Evolutionary conservation across 1,140 invertebrate species (phyloP).

Genomic region (Pseudomyrmex dendroicus): DNA sequence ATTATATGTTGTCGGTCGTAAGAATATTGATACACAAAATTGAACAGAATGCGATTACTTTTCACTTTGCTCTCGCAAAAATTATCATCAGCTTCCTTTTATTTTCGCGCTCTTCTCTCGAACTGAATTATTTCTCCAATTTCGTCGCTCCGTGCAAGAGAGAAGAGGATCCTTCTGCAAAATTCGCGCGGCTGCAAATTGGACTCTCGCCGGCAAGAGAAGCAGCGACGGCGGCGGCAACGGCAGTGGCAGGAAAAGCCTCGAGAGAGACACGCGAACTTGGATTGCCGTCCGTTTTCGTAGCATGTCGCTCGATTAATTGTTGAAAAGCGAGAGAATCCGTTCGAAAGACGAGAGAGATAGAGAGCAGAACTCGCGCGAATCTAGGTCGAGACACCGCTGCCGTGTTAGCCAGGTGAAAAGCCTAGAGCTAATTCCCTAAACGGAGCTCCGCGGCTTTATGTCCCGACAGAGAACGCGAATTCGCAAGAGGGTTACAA

Average conservation of each 20-base stretch:
- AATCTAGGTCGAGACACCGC: constrained; percentile 35
- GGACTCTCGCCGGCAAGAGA: neutral
- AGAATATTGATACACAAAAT: neutral
- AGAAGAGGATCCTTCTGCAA: neutral
- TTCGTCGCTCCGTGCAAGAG: constrained; percentile 3
- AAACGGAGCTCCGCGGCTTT: constrained; percentile 27
- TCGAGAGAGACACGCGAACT: neutral
- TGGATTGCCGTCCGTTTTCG: constrained; percentile 27
- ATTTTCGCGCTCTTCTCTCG: neutral
- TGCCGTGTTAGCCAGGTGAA: neutral
- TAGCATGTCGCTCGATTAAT: constrained; percentile 45
- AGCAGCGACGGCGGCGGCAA: too few species aligned
- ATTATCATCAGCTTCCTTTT: neutral
- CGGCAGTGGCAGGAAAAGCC: neutral
- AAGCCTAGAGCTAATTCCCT: constrained; percentile 44
- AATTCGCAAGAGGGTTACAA: neutral
- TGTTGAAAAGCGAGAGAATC: constrained; percentile 25
- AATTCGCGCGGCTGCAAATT: constrained; percentile 14
- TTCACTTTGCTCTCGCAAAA: neutral
- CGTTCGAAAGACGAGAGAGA: neutral
- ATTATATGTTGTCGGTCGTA: neutral
- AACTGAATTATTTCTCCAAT: constrained; percentile 32
- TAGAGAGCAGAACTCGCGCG: neutral
- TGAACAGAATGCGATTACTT: constrained; percentile 17
- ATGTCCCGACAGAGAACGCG: neutral